These are phyloP conservation scores for Dipus sagitta DNA, from an alignment of 2,797 vertebrate species.

Conservation along the genomic window DNA sequence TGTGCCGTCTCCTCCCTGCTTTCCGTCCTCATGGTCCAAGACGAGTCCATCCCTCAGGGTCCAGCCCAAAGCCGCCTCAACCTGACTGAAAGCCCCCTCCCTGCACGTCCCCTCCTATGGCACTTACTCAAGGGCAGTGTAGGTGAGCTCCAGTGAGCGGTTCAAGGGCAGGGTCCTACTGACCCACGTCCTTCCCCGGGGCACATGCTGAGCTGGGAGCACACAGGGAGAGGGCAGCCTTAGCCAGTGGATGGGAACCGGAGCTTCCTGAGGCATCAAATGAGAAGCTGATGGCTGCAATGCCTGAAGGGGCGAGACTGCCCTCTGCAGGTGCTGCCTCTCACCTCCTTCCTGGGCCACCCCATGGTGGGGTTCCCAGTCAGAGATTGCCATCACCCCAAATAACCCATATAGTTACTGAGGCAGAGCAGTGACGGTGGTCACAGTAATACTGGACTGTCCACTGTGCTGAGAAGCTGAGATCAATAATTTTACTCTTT, in stretches of 20 bases:
- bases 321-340: not conserved
- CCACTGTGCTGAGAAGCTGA: not conserved
- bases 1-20: not conserved
- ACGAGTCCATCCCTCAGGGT: not conserved
- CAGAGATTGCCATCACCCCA: not conserved
- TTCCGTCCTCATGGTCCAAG: not conserved
- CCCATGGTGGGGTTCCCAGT: too few relatives aligned
- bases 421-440: not conserved
- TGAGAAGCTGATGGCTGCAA: not conserved
- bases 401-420: accelerated
- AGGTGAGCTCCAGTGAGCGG: not conserved
- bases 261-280: not conserved
- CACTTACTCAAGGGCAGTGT: not conserved
- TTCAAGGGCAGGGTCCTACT: not conserved
- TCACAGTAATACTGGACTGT: not conserved
- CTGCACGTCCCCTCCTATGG: not conserved
- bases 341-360: not conserved
- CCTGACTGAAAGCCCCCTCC: not conserved
- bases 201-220: not conserved
- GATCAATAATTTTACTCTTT: not conserved
- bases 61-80: not conserved
- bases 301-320: not conserved
- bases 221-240: not conserved
- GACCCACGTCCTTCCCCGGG: not conserved
- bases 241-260: not conserved